Percentiles rank a stretch among this genome's conserved stretches.
Evolutionary conservation across 2,888 invertebrate species (phyloP).

Genomic region (Stomorhina lunata): DNA sequence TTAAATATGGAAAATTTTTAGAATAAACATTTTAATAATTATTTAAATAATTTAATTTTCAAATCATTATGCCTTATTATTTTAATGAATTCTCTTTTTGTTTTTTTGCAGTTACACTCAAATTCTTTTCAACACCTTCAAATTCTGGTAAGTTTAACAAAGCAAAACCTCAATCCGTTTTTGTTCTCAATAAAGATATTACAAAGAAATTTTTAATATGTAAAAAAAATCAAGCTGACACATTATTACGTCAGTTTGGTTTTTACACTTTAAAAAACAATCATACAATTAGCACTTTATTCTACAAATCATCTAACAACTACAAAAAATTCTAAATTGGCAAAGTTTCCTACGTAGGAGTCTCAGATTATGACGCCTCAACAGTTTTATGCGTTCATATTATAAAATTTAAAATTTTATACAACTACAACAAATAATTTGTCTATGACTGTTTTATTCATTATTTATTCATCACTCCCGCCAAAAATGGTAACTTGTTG

Average conservation of each 20-base stretch:
- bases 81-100: not conserved
- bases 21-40: not conserved
- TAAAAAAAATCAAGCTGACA: not conserved
- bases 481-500: slow-evolving; percentile 45
- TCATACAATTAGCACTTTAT: slow-evolving; percentile 6
- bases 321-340: slow-evolving; percentile 26
- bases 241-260: slow-evolving; percentile 40
- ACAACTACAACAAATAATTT: slow-evolving; percentile 24
- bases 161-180: too few species aligned
- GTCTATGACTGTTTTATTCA: slow-evolving; percentile 3
- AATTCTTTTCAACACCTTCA: not conserved
- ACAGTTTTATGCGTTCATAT: slow-evolving; percentile 41
- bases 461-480: slow-evolving; percentile 22
- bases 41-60: not conserved
- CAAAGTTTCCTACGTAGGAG: slow-evolving; percentile 57
- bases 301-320: slow-evolving; percentile 9
- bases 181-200: not conserved
- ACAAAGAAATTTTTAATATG: not conserved
- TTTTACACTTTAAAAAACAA: not conserved
- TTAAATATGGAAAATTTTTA: not conserved
- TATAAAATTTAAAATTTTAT: not conserved
- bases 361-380: slow-evolving; percentile 54
- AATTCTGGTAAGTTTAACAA: not conserved
- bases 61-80: not conserved
- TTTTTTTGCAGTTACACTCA: not conserved